Conservation (phyloP, 2,888 invertebrate species). For the Ormyrus nitidulus region DNA sequence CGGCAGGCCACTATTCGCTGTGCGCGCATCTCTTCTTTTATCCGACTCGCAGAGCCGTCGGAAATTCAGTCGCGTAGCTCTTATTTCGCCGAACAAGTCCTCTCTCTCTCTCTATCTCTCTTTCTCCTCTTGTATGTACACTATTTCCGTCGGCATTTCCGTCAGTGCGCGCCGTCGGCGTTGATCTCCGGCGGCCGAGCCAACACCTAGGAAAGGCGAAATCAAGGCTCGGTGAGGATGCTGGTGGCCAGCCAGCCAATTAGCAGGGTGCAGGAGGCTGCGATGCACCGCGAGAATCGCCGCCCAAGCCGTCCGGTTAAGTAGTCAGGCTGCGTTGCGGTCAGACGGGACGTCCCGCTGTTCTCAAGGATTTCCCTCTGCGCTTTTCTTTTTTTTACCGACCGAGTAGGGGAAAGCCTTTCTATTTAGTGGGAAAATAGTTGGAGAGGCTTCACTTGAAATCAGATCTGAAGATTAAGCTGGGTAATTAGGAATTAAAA, state of each 20-base stretch:
- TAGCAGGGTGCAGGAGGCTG: too few relatives aligned
- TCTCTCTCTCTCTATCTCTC: constrained; percentile 57
- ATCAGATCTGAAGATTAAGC: too few relatives aligned
- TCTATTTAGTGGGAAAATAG: too few relatives aligned
- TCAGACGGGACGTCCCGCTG: constrained; percentile 33
- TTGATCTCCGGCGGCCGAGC: too few relatives aligned
- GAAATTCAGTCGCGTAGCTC: constrained; percentile 35
- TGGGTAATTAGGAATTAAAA: too few relatives aligned
- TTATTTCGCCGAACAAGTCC: constrained; percentile 57
- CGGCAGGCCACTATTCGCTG: constrained; percentile 16
- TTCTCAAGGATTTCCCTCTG: background rate
- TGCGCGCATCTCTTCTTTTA: constrained; percentile 31
- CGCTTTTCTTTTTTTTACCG: background rate
- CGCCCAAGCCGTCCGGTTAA: constrained; percentile 30
- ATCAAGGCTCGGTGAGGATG: too few relatives aligned
- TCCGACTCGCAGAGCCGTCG: constrained; percentile 17
- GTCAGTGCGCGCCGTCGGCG: constrained; percentile 33
- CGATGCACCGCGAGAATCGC: background rate
- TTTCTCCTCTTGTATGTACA: constrained; percentile 57
- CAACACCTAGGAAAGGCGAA: background rate
- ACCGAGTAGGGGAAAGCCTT: too few relatives aligned
- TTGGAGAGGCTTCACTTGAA: too few relatives aligned
- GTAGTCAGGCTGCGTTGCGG: constrained; percentile 53
- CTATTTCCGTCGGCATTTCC: constrained; percentile 44
- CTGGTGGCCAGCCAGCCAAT: too few relatives aligned